Evolutionary conservation across 2,888 invertebrate genomes (phyloP), one percentile per base, ranked within the genome.

Genomic region (Thymelicus lineola): DNA sequence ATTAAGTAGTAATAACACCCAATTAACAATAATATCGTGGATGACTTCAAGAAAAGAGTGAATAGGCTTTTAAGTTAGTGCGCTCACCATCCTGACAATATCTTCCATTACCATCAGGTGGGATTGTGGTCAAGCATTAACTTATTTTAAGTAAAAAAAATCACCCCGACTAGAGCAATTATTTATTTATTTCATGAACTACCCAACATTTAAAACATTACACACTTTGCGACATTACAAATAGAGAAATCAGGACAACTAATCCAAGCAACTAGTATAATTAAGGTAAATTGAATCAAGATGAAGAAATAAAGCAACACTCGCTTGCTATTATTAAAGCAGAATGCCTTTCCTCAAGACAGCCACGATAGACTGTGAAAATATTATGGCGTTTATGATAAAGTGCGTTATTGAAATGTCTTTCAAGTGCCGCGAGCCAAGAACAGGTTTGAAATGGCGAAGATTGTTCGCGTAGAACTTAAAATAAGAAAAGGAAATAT

Each of bases 371-470:
- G 58, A 59, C 55, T 71, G 64, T 73, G 72, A 48, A 74, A 73
- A 74, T 74, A 73, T 72, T 74, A 66, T 75, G 69, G 73, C 75
- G 59, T 60, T 72, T 73, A 72, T 65, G 71, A 73, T 71, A 61
- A 66, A 62, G 65, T 67, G 57, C 61, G 63, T 60, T 70, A 73
- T 73, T 73, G 61, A 61, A 55, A 60, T 68, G 70, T 42, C 59
- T 36, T 53, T 64, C 57, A 50, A 58, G 35, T 38, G 69, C 55
- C n/a, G 45, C 15, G 17, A 10, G 55, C 15, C n/a, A 42, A n/a
- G 45, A 62, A 61, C 61, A 38, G 17, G 53, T 62, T 50, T 12
- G 38, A 58, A 20, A 58, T 15, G 15, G 28, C n/a, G 38, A 9
- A 60, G 38, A 60, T 59, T 60, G 60, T 55, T 35, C 55, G 35